A percentile compares a stretch with the other conserved stretches of the same genome.
phyloP scores from a whole-genome alignment of 2,113 vertebrate genomes.

The Clarias gariepinus region DNA sequence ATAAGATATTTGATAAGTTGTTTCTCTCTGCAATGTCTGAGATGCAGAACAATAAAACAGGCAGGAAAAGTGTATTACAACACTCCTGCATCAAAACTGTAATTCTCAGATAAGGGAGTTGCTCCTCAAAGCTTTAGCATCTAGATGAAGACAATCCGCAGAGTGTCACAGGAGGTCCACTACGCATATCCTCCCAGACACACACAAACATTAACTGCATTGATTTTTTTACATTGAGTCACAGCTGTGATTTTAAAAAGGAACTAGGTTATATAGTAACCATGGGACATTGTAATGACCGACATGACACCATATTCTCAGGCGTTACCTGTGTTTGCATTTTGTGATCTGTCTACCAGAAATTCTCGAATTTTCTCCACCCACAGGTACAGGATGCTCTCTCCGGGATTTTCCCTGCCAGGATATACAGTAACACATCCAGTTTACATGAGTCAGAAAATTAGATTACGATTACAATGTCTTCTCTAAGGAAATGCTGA shows the following conservation, averaged over 20 bases:
- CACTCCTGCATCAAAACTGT: background rate
- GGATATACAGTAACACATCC: slow-evolving; percentile 27
- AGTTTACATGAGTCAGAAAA: background rate
- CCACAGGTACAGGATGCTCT: slow-evolving; percentile 95
- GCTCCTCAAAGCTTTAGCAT: background rate
- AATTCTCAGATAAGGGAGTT: no score
- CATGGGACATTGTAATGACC: background rate
- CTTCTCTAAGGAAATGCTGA: background rate
- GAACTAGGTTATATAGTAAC: background rate
- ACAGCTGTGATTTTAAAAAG: background rate
- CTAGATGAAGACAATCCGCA: background rate
- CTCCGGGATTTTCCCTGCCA: slow-evolving; percentile 86
- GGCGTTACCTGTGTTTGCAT: slow-evolving; percentile 80
- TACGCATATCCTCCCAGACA: background rate
- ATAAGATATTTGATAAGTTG: background rate
- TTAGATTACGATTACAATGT: background rate
- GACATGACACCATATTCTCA: slow-evolving; percentile 17
- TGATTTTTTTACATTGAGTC: background rate
- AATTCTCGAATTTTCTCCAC: slow-evolving; percentile 92
- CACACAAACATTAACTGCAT: background rate
- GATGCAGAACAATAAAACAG: background rate
- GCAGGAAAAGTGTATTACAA: background rate
- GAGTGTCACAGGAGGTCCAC: background rate
- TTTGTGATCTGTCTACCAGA: slow-evolving; percentile 81
- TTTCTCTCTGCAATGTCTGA: background rate